Evolutionary conservation across 2,113 vertebrate species (phyloP), one percentile per base, ranked within the genome.

Genomic region (Aix galericulata): DNA sequence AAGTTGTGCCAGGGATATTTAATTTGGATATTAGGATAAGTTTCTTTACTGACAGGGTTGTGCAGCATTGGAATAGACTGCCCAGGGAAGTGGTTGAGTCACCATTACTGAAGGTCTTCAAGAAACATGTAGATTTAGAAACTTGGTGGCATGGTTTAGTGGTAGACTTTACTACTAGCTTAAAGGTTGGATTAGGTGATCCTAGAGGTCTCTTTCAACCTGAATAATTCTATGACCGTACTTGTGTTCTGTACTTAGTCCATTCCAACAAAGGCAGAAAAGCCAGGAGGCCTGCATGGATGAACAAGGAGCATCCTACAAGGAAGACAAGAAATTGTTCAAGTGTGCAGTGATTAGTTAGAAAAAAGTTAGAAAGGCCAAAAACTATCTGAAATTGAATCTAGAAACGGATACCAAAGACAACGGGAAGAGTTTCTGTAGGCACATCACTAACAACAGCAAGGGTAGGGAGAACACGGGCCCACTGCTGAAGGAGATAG

Each of bases 331-430:
- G 10, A 85, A 9, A 34, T 21, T 55, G 25, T 29, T 29, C 7
- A 5, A 64, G 42, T 36, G 63, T 0, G 4, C 38, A 88, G 62
- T 58, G 79, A 56, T 7, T 44, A 44, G 44, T 44, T 44, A 44
- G 44, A 44, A 44, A 7, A 7, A 0, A 0, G 6, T 55, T 58
- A n/a, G 44, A 13, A 55, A 86, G 88, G 6, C 13, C 9, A 56
- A 78, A 79, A 63, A 16, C 23, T 25, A 22, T 7, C 16, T 58
- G 56, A 56, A 82, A 58, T 2, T 62, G 13, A 14, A 67, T 66
- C 40, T 25, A 60, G 16, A 29, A 23, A 55, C 7, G 5, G 23
- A 26, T 17, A 44, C 66, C 44, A 73, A 60, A 80, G n/a, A 88
- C 52, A 64, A n/a, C 7, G 18, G 32, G 87, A 69, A 68, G 32